Percentiles rank a stretch among this genome's conserved stretches.
phyloP scores from a whole-genome alignment of 2,888 invertebrate genomes.

The Nemurella pictetii region DNA sequence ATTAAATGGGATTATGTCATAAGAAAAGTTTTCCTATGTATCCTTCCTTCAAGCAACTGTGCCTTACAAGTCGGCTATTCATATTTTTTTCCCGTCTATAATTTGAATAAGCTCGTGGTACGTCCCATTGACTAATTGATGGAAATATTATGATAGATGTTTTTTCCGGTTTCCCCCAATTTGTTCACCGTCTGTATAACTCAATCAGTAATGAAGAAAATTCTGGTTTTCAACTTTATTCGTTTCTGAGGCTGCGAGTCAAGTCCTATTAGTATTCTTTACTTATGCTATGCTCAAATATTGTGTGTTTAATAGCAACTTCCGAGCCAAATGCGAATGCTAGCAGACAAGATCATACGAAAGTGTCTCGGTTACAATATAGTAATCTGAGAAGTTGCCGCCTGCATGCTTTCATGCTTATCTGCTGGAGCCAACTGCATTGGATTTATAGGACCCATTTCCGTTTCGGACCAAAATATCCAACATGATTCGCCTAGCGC shows the following conservation, averaged over 20 bases:
- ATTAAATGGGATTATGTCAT: not conserved
- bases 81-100: not conserved
- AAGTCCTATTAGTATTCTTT: not conserved
- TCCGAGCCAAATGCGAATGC: not conserved
- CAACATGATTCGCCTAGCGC: not conserved
- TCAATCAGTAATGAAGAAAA: no score
- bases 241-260: no score
- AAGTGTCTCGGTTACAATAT: not conserved
- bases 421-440: conserved; percentile 3
- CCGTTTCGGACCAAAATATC: not conserved
- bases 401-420: not conserved
- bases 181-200: no score
- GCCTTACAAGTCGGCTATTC: not conserved
- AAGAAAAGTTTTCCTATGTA: not conserved
- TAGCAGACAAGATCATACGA: not conserved
- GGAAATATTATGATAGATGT: no score
- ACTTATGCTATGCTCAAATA: not conserved
- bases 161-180: no score
- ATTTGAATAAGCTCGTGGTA: not conserved
- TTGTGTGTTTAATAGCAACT: not conserved
- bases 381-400: not conserved
- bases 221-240: no score
- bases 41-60: not conserved
- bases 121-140: no score
- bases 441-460: conserved; percentile 11